phyloP scores from a whole-genome alignment of 2,797 vertebrate species.

The Echiichthys vipera region DNA sequence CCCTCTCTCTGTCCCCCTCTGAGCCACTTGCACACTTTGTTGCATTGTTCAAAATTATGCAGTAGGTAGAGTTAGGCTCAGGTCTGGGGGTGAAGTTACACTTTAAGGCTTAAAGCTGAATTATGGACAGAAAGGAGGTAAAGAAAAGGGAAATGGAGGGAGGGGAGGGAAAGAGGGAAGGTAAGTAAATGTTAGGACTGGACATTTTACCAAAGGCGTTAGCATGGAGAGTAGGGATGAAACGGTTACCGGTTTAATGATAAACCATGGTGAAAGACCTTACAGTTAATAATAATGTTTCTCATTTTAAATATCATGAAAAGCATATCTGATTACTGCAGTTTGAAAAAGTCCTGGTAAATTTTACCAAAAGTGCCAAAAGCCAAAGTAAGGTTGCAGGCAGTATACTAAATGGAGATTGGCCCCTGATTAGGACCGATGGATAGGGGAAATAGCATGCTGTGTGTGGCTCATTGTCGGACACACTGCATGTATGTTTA shows the following conservation, averaged over 20 bases:
- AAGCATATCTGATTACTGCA: too few relatives aligned
- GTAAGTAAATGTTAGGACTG: neutral
- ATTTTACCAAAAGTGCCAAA: neutral
- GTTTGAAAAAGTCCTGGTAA: too few relatives aligned
- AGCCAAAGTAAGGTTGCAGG: constrained; percentile 63
- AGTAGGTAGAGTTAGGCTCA: too few relatives aligned
- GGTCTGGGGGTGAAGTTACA: too few relatives aligned
- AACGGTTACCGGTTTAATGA: too few relatives aligned
- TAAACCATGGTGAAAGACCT: too few relatives aligned
- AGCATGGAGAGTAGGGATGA: too few relatives aligned
- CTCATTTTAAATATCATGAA: too few relatives aligned
- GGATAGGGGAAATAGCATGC: constrained; percentile 58
- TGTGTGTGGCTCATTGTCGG: constrained; percentile 16
- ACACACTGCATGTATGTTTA: constrained; percentile 9
- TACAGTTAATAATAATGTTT: too few relatives aligned
- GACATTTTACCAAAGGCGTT: neutral
- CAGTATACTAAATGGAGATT: constrained; percentile 74
- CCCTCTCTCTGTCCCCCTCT: too few relatives aligned
- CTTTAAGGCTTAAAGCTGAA: neutral
- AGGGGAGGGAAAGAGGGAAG: constrained; percentile 19
- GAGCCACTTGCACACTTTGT: too few relatives aligned
- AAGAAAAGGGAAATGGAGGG: constrained; percentile 7
- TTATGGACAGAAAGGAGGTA: neutral
- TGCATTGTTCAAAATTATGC: too few relatives aligned
- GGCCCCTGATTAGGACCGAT: constrained; percentile 72